Evolutionary conservation across 2,888 invertebrate species (phyloP), one percentile per base, ranked within the genome.

Genomic region (Zhuqinia jingwanae): DNA sequence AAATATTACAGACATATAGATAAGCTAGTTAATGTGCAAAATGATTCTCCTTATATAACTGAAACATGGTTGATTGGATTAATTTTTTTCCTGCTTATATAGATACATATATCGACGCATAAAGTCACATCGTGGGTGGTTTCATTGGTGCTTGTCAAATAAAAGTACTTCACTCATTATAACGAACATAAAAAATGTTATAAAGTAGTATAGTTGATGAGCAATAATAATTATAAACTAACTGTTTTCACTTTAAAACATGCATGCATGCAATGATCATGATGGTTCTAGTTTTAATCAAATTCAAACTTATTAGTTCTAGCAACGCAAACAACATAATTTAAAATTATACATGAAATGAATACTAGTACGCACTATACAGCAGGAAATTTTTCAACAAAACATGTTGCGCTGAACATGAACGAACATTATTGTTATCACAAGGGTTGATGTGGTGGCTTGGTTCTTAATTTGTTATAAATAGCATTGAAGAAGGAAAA

Each of bases 181-280:
- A 53, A 53, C 20, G n/a, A 10, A 58, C 15, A 58, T 25, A 20
- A 58, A 25, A 22, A 63, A 45, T 68, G 20, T 68, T 68, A 68
- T 42, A 8, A n/a, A n/a, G n/a, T n/a, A 15, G 8, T 10, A 63
- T 63, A n/a, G 10, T 20, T 22, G 20, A 50, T 50, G 13, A 50
- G 15, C n/a, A 50, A 17, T 73, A 27, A 10, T n/a, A 73, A 73
- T 73, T 73, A 73, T 11, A 73, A n/a, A 10, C 1, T 73, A 73
- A 73, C 73, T 13, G 73, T 50, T 50, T 53, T 73, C 50, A 25
- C 30, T 22, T 45, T n/a, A 17, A 50, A 73, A 73, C 50, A 73
- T 30, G 73, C 27, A 53, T 53, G 73, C 53, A 73, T 27, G n/a
- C 73, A 73, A n/a, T 27, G 30, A 73, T 73, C 27, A 36, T n/a